A percentile compares a stretch with the other conserved stretches of the same genome.
Conservation (phyloP, 53 echinoderm and acorn worm genomes). For the Echinarachnius parma region DNA sequence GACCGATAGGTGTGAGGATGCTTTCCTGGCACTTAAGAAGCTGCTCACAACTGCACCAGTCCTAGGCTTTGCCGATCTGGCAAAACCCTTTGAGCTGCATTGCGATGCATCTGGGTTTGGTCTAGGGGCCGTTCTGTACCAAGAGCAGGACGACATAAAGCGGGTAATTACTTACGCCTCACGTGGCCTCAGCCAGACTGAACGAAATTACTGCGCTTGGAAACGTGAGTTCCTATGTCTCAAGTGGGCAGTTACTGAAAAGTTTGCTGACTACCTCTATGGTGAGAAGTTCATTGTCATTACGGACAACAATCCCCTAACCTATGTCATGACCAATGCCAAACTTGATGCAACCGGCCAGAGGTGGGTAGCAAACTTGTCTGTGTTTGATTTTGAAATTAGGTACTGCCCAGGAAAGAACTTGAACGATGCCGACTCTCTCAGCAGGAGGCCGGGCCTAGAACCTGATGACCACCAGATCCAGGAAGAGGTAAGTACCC, state of each 20-base stretch:
- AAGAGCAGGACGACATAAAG: slow-evolving; percentile 13
- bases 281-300: slow-evolving; percentile 46
- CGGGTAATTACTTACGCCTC: slow-evolving; percentile 19
- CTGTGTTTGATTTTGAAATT: slow-evolving; percentile 36
- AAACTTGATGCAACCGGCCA: slow-evolving; percentile 60
- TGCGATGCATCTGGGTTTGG: slow-evolving; percentile 26
- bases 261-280: slow-evolving; percentile 47
- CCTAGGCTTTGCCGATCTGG: slow-evolving; percentile 16
- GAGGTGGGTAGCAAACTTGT: slow-evolving; percentile 56
- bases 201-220: slow-evolving; percentile 30
- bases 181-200: slow-evolving; percentile 23
- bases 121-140: slow-evolving; percentile 22
- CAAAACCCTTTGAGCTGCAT: slow-evolving; percentile 17
- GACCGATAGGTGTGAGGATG: slow-evolving; percentile 26
- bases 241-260: slow-evolving; percentile 56
- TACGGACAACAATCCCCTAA: slow-evolving; percentile 60
- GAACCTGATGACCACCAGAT: slow-evolving; percentile 1
- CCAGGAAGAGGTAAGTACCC: not conserved
- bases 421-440: slow-evolving; percentile 48
- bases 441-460: slow-evolving; percentile 46
- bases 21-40: slow-evolving; percentile 3
- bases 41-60: slow-evolving; percentile 18
- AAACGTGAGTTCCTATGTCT: slow-evolving; percentile 47
- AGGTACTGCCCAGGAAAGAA: slow-evolving; percentile 37
- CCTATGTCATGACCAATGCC: slow-evolving; percentile 42